Base-by-base conservation (phyloP, 2,113 vertebrate species). In the Cnemophilus loriae region DNA sequence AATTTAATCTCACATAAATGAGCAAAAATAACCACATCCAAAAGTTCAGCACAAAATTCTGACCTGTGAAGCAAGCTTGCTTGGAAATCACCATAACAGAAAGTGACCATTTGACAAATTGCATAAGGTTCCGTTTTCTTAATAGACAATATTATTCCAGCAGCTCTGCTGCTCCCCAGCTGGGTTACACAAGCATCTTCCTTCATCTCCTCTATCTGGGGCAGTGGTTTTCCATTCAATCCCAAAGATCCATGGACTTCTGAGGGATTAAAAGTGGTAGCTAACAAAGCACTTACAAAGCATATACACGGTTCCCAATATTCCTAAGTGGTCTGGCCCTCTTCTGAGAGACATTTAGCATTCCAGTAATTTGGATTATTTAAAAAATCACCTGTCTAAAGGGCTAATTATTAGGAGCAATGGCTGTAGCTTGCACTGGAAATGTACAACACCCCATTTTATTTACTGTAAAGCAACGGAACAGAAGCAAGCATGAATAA, bases 1-100 rank as follows among this genome's bases (percentile, higher is more conserved):
- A 95, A 97, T 96, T 88, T 83, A 75, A 96, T 96, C 41, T 93
- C 73, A 33, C 18, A 56, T 61, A 96, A 82, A 93, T 84, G 69
- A 93, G 37, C 49, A 95, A 87, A 90, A 96, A 94, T 26, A 82
- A 68, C 50, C 82, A 60, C 8, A 56, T 44, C 47, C 53, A 32
- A 88, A 52, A 90, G 80, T n/a, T 39, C 77, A 93, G 73, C 84
- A 81, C 22, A 74, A 75, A 96, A 65, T 55, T 44, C 53, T 64
- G 49, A 69, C 82, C 70, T 59, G 64, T 70, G 60, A 73, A 74
- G 67, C 53, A 57, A 83, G 3, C 15, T 85, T 74, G 64, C 46
- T 70, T 32, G 79, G 56, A 50, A 84, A 88, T 78, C 60, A 37
- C 7, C 14, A 1, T 59, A 73, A 76, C 33, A 76, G 27, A 73